A percentile compares a stretch with the other conserved stretches of the same genome.
phyloP scores from a whole-genome alignment of 2,113 vertebrate genomes.

The Sander lucioperca region DNA sequence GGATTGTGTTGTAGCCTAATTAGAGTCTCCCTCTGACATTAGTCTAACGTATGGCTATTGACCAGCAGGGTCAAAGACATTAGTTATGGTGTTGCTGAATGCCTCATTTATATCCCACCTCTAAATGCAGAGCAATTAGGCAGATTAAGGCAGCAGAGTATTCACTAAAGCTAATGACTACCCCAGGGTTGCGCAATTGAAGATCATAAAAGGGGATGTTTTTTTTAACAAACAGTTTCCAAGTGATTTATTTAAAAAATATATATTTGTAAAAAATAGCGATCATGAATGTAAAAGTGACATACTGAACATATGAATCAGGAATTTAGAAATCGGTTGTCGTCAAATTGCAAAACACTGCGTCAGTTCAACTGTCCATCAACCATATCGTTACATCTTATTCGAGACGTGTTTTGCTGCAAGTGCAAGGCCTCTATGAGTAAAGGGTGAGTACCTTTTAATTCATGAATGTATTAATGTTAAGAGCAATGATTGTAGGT shows the following conservation, averaged over 20 bases:
- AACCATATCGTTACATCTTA: background rate
- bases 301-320: background rate
- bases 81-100: constrained; percentile 69
- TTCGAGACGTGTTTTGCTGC: too few species aligned
- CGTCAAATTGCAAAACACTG: background rate
- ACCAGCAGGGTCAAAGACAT: constrained; percentile 76
- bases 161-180: constrained; percentile 30
- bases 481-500: too few species aligned
- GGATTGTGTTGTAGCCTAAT: constrained; percentile 71
- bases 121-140: constrained; percentile 67
- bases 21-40: constrained; percentile 78
- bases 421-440: too few species aligned
- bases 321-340: background rate
- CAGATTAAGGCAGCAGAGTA: constrained; percentile 50
- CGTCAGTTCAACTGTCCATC: background rate
- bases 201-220: background rate
- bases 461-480: too few species aligned
- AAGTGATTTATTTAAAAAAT: constrained; percentile 5
- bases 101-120: constrained; percentile 70
- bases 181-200: background rate
- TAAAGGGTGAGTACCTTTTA: too few species aligned
- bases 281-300: background rate
- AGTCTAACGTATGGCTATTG: constrained; percentile 78
- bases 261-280: background rate
- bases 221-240: constrained; percentile 11